Base-by-base conservation (phyloP, 1,140 invertebrate species). In the Drosophila pectinifera region DNA sequence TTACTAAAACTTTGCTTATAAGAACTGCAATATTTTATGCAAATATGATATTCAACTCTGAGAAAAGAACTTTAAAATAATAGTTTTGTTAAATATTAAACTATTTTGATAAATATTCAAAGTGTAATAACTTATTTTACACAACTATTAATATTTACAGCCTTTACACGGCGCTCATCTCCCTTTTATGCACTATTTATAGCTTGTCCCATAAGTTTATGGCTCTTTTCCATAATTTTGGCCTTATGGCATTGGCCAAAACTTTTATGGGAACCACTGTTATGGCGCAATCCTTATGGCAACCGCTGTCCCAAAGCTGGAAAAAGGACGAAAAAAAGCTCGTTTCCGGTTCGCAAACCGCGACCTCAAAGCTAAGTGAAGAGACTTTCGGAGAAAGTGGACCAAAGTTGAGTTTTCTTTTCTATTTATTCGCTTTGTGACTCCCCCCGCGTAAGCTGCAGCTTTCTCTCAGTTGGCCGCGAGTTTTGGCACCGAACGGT, bases 401-500 rank as follows among this genome's bases (percentile, higher is more conserved):
- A 74, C 58, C 72, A 70, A 64, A 45, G 67, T 73, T 73, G 68
- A 46, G 74, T 54, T 79, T 65, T 18, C 39, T 58, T 38, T 48
- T 8, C 11, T 26, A 3, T 22, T 14, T 8, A 16, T 7, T 43
- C 7, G 0, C 11, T 28, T 28, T 18, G 4, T 3, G 18, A 36
- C 22, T 42, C 8, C 18, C 49, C 28, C 49, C 49, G 54, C 34
- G 38, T 54, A n/a, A n/a, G 49, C 49, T 22, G 5, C 10, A 20
- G 51, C 51, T 54, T 54, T 54, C 36, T 5, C 53, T 76, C 45
- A 84, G 81, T 81, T 81, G 82, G 82, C 51, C 78, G 78, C 82
- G 82, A 73, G 59, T 69, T 74, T 68, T 78, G 68, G 78, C 67
- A 56, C 63, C 70, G 78, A 62, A 70, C 49, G 82, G 63, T 65